These are phyloP conservation scores for Unio pictorum DNA, from an alignment of 2,888 invertebrate species.

Conservation along the genomic window DNA sequence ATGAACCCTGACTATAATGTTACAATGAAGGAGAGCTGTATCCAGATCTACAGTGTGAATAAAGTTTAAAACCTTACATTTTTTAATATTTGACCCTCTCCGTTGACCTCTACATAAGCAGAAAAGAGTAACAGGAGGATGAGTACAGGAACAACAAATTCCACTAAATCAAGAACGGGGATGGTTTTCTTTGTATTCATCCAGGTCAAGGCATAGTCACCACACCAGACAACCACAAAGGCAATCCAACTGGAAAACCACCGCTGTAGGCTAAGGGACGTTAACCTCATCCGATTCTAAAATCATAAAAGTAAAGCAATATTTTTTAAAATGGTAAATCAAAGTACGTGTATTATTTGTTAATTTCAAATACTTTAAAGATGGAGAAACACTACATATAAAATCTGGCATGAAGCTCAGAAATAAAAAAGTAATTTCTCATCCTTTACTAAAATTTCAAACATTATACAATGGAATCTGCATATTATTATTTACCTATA, in stretches of 20 bases:
- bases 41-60: not conserved
- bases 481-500: too few relatives aligned
- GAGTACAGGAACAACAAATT: slow-evolving; percentile 70
- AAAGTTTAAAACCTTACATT: slow-evolving; percentile 55
- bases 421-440: too few relatives aligned
- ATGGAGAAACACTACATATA: too few relatives aligned
- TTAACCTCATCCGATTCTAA: slow-evolving; percentile 68
- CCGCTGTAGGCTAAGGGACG: slow-evolving; percentile 70
- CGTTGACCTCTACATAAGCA: slow-evolving; percentile 72
- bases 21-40: not conserved
- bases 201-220: slow-evolving; percentile 70
- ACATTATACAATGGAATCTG: too few relatives aligned
- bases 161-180: slow-evolving; percentile 62
- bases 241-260: slow-evolving; percentile 71
- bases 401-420: too few relatives aligned
- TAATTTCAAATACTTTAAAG: not conserved
- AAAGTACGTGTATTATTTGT: not conserved
- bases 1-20: not conserved
- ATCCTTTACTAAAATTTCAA: too few relatives aligned
- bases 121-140: slow-evolving; percentile 70
- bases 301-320: slow-evolving; percentile 8
- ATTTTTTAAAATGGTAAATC: too few relatives aligned
- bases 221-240: slow-evolving; percentile 69
- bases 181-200: slow-evolving; percentile 60
- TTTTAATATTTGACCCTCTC: slow-evolving; percentile 70